Evolutionary conservation across 2,797 vertebrate genomes (phyloP), one percentile per base, ranked within the genome.

Genomic region (Chaenodraco wilsoni): DNA sequence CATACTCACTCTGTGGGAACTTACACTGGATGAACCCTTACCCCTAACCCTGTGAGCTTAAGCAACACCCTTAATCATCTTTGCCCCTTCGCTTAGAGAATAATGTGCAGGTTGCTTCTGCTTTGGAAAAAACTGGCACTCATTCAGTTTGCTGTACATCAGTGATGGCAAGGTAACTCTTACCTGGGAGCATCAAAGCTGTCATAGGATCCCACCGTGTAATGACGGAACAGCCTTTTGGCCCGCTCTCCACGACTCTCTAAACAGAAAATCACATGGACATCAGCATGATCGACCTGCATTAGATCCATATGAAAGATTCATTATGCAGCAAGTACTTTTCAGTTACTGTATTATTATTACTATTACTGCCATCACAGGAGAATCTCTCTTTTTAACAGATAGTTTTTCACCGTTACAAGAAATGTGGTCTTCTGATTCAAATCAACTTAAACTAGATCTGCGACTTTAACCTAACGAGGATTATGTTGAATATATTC

Each of bases 121-220:
- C 15, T 65, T 48, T 19, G 27, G 41, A 66, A 23, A 16, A 60
- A 64, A 58, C 8, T 31, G 17, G 56, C 50, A 67, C 45, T 15
- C 57, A 33, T 37, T 71, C 61, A 44, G 17, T 17, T 69, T 15
- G 10, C 40, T 46, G 54, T 55, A 12, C 5, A 59, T 54, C 37
- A 5, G 49, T 41, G 31, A 21, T 37, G 40, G 69, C n/a, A 12
- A 31, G 57, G 45, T 21, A 6, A 0, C 56, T 85, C 93, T 91
- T 95, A 96, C 95, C 94, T 96, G 79, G 97, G 96, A 69, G 96
- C 96, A 31, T 98, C 97, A 9, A 98, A 97, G 91, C 96, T 98
- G 94, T 98, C 97, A 0, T 98, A 98, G 70, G 97, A 98, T 67
- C 97, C 97, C 85, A 98, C 97, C 0, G 97, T 98, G 83, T 98